phyloP scores from a whole-genome alignment of 2,797 vertebrate species.

The Pteropus rufus region DNA sequence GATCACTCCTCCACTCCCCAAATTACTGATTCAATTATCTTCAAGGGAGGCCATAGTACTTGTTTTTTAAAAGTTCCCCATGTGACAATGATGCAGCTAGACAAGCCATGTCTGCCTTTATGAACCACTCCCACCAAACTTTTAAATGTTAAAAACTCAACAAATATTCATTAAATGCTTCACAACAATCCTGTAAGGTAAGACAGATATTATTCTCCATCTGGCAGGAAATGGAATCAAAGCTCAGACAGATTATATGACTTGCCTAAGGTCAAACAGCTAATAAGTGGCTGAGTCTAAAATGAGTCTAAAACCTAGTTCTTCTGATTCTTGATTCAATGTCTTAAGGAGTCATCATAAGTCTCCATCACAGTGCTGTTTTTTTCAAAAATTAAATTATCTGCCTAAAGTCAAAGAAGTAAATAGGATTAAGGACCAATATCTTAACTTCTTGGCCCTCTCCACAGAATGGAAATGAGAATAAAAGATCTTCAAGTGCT shows the following conservation, averaged over 20 bases:
- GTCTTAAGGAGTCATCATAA: not conserved
- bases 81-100: not conserved
- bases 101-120: not conserved
- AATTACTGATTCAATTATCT: not conserved
- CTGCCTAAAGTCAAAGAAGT: not conserved
- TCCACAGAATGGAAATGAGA: not conserved
- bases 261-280: not conserved
- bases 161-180: not conserved
- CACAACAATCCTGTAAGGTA: not conserved
- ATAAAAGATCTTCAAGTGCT: not conserved
- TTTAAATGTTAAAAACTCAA: slow-evolving; percentile 17
- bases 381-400: not conserved
- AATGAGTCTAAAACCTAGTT: not conserved
- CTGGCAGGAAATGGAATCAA: not conserved
- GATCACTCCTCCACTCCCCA: not conserved
- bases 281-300: not conserved
- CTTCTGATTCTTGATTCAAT: not conserved
- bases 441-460: not conserved
- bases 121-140: not conserved
- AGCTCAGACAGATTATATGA: not conserved
- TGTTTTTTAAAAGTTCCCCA: not conserved
- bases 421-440: not conserved
- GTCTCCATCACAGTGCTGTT: not conserved
- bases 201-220: not conserved
- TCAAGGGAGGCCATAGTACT: not conserved